phyloP scores from a whole-genome alignment of 2,888 invertebrate genomes.

The Brenthis ino region DNA sequence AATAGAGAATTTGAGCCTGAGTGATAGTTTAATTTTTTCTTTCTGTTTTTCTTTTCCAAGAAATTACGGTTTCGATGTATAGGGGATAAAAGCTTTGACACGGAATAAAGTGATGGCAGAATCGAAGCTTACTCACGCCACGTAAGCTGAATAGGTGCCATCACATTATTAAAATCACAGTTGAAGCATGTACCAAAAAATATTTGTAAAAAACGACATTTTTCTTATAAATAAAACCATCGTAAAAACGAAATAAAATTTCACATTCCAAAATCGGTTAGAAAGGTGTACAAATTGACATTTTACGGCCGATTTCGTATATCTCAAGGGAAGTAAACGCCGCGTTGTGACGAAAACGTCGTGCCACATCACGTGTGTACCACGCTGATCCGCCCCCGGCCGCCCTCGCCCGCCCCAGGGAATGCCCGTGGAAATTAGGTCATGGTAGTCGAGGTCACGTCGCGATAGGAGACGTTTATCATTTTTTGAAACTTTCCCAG shows the following conservation, averaged over 20 bases:
- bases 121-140: too few relatives aligned
- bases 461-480: conserved; percentile 26
- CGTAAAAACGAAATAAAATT: not conserved
- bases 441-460: conserved; percentile 35
- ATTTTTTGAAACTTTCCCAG: conserved; percentile 1
- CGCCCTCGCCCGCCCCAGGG: conserved; percentile 7
- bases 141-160: too few relatives aligned
- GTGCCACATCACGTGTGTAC: conserved; percentile 17
- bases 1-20: too few relatives aligned
- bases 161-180: too few relatives aligned
- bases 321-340: conserved; percentile 1
- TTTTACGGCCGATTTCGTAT: conserved; percentile 8
- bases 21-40: too few relatives aligned
- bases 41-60: too few relatives aligned
- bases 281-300: not conserved
- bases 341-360: not conserved
- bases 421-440: conserved; percentile 33
- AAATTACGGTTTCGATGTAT: too few relatives aligned
- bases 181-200: not conserved
- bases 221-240: too few relatives aligned
- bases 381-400: conserved; percentile 2
- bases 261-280: not conserved
- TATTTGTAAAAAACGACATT: too few relatives aligned
- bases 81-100: too few relatives aligned
- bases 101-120: too few relatives aligned